These are phyloP conservation scores for Malacosoma neustria DNA, from an alignment of 2,888 invertebrate genomes.

Conservation along the genomic window DNA sequence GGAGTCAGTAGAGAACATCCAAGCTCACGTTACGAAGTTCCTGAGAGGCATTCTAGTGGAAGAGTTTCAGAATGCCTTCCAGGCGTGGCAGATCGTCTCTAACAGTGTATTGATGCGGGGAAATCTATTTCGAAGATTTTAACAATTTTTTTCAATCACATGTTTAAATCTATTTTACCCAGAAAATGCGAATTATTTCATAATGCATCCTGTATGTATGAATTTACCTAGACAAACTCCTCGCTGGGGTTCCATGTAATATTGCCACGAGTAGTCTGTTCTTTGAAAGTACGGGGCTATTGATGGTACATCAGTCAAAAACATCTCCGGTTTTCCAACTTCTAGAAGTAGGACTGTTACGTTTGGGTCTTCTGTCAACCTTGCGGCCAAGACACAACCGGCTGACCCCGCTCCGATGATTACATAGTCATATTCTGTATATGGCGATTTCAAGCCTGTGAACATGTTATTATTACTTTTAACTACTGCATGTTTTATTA, in stretches of 20 bases:
- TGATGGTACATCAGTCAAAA: constrained; percentile 68
- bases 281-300: constrained; percentile 73
- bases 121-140: too few species aligned
- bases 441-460: constrained; percentile 42
- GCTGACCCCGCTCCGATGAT: constrained; percentile 76
- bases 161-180: too few species aligned
- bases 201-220: too few species aligned
- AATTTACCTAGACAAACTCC: constrained; percentile 61
- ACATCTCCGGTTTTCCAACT: constrained; percentile 53
- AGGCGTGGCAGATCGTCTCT: too few species aligned
- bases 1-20: too few species aligned
- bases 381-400: constrained; percentile 66
- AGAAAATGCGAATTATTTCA: too few species aligned
- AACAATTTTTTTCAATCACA: too few species aligned
- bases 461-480: constrained; percentile 11
- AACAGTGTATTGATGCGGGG: too few species aligned
- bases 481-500: too few species aligned
- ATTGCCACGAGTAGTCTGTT: constrained; percentile 77
- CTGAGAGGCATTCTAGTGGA: too few species aligned
- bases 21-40: too few species aligned
- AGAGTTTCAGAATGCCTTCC: too few species aligned
- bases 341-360: constrained; percentile 77
- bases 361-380: constrained; percentile 59
- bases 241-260: constrained; percentile 73
- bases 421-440: constrained; percentile 69